Base-by-base conservation (phyloP, 2,888 invertebrate genomes). In the Nasonovia ribisnigri region DNA sequence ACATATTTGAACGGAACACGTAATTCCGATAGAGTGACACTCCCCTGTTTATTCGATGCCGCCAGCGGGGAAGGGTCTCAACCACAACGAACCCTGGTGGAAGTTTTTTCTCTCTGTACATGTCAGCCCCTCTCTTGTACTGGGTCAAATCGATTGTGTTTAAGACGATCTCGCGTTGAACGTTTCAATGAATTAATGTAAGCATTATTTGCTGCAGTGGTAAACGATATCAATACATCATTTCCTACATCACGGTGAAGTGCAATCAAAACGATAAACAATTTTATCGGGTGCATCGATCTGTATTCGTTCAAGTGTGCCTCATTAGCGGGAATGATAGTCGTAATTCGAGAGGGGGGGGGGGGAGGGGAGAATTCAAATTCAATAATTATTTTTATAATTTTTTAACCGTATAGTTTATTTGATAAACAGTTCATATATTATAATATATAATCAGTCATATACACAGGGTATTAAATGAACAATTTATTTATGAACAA, bases 91-190 rank as follows among this genome's bases (percentile, higher is more conserved):
- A 90, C 90, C 86, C 93, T 93, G 90, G 90, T 60, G 93, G 93
- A 51, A 60, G 90, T 86, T 93, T 93, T 92, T 90, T 48, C n/a
- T 29, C n/a, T 24, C 87, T 60, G 54, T 48, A 90, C 20, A 87
- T 90, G 36, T 84, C 57, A 57, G 89, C 46, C 54, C 84, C 84
- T 90, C 89, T 93, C 57, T 84, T 60, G 89, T 77, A 89, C 89
- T 84, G 46, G 93, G 93, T 93, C 93, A 93, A 93, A 93, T 93
- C 93, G 93, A 93, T 93, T 93, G 93, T 57, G 57, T 93, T 90
- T 92, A 92, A 92, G 92, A 92, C 84, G 88, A 92, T 92, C 54
- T 92, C 88, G 51, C 51, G 54, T 77, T 84, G 42, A 67, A 51
- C 43, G 92, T 84, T 88, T 54, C 42, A 89, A 89, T 84, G 88